phyloP scores from a whole-genome alignment of 1,140 invertebrate genomes.

The Drosophila pectinifera region DNA sequence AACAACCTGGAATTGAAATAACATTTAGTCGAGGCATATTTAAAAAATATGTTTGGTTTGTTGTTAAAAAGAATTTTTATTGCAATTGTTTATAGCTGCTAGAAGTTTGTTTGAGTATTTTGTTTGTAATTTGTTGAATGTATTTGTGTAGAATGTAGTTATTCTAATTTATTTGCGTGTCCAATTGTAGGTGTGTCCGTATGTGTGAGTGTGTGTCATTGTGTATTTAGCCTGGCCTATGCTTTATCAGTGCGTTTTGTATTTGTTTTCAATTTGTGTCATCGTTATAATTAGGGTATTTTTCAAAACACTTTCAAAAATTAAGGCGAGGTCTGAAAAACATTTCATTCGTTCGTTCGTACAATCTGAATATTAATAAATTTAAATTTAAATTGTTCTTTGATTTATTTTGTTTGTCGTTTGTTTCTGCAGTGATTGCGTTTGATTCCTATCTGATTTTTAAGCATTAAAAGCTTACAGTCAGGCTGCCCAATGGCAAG shows the following conservation, averaged over 20 bases:
- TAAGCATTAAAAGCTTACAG: conserved; percentile 66
- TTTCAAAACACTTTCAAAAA: conserved; percentile 65
- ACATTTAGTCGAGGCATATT: too few species aligned
- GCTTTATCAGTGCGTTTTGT: conserved; percentile 57
- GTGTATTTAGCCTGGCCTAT: conserved; percentile 52
- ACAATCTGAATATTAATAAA: conserved; percentile 44
- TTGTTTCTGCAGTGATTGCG: conserved; percentile 61
- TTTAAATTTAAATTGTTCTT: conserved; percentile 51
- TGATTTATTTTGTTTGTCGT: conserved; percentile 21
- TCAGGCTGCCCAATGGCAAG: conserved; percentile 57
- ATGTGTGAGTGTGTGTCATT: conserved; percentile 25
- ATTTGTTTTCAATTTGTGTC: conserved; percentile 11
- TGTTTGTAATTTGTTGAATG: conserved; percentile 57
- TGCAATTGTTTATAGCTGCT: conserved; percentile 65
- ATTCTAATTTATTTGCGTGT: conserved; percentile 38
- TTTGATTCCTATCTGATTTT: conserved; percentile 60
- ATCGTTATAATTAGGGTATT: conserved; percentile 31
- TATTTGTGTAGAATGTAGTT: conserved; percentile 45
- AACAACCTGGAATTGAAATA: not conserved
- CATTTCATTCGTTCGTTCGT: conserved; percentile 50
- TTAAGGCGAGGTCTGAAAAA: conserved; percentile 68
- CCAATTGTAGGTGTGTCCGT: conserved; percentile 24
- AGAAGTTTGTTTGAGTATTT: conserved; percentile 65
- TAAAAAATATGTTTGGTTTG: conserved; percentile 1
- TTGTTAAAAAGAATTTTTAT: conserved; percentile 69